Evolutionary conservation across 2,888 invertebrate genomes (phyloP).

Genomic region (Morinoia aosen): DNA sequence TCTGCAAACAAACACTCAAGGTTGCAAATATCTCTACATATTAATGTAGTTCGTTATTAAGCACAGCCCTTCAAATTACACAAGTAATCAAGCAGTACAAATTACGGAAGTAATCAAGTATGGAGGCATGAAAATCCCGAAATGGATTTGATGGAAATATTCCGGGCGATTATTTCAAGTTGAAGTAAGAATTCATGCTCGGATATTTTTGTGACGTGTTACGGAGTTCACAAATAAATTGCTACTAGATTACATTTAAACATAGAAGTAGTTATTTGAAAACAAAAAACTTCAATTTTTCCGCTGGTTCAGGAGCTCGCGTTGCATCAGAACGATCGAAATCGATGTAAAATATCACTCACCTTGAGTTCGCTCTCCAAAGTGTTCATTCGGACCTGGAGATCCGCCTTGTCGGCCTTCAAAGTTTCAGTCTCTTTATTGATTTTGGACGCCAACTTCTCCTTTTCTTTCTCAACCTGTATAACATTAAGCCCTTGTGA

Average conservation of each 20-base stretch:
- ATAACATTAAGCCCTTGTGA: neutral
- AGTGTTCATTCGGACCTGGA: conserved; percentile 59
- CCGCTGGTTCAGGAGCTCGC: too few species aligned
- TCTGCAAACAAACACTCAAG: too few species aligned
- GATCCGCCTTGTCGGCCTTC: conserved; percentile 60
- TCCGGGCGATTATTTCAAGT: neutral
- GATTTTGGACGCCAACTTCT: conserved; percentile 38
- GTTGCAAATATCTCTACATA: too few species aligned
- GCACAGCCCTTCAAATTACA: too few species aligned
- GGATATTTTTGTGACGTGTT: neutral
- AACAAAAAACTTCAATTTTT: neutral
- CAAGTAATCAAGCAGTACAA: too few species aligned
- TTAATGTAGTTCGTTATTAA: too few species aligned
- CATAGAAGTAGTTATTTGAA: neutral
- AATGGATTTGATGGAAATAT: neutral
- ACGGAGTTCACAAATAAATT: neutral
- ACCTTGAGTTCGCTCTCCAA: conserved; percentile 66
- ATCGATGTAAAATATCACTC: neutral
- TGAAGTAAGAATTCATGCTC: neutral
- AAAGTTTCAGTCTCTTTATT: conserved; percentile 57
- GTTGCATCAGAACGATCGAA: neutral
- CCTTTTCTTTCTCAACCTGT: conserved; percentile 63
- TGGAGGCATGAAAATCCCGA: neutral
- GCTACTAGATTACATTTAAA: neutral
- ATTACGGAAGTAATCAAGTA: too few species aligned